Evolutionary conservation across 2,888 invertebrate genomes (phyloP).

Genomic region (Baronia brevicornis): DNA sequence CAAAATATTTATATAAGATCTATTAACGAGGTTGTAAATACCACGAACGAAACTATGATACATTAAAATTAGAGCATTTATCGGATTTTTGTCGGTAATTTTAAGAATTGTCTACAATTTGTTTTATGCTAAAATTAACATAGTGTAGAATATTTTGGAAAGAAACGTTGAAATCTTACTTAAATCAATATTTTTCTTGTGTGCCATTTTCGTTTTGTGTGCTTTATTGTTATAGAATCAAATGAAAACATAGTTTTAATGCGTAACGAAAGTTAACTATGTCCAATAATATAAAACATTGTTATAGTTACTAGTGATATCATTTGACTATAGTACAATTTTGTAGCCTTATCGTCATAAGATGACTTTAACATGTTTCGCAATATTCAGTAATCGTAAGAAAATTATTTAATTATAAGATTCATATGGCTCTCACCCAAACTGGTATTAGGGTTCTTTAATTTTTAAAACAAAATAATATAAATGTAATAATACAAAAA

Average conservation of each 20-base stretch:
- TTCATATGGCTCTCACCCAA: constrained; percentile 3
- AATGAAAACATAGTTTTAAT: constrained; percentile 1
- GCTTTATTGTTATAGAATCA: constrained; percentile 21
- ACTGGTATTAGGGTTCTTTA: constrained; percentile 5
- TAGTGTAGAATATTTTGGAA: no score
- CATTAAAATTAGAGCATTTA: no score
- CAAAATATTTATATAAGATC: no score
- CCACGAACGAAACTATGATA: no score
- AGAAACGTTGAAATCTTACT: constrained; percentile 6
- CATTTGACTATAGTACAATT: constrained; percentile 61
- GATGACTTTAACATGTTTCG: constrained; percentile 28
- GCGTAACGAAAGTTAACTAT: neutral
- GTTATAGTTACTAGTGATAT: constrained; percentile 17
- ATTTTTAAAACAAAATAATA: no score
- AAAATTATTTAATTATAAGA: neutral
- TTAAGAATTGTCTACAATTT: no score
- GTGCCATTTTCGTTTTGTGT: constrained; percentile 49
- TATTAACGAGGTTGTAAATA: no score
- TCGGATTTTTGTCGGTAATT: no score
- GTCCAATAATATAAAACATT: constrained; percentile 9
- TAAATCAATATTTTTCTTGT: constrained; percentile 24
- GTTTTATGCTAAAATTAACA: no score
- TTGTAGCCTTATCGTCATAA: constrained; percentile 56
- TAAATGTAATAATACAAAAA: no score
- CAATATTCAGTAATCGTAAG: neutral